These are phyloP conservation scores for Scaptomyza flava DNA, from an alignment of 2,888 invertebrate genomes.

Conservation along the genomic window DNA sequence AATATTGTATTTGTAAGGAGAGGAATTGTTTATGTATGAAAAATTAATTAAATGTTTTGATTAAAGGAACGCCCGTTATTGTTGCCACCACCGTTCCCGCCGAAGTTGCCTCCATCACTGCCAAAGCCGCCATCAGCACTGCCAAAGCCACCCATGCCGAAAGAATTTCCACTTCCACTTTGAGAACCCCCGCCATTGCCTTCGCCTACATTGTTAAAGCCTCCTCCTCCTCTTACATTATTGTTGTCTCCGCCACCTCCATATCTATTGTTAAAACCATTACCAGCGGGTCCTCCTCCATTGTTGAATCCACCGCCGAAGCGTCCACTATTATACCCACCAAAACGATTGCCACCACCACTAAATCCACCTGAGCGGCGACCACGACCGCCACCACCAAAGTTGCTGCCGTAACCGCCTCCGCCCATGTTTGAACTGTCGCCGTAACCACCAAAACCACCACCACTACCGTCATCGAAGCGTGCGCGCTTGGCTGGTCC, in stretches of 20 bases:
- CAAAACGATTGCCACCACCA: neutral
- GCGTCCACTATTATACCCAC: constrained; percentile 8
- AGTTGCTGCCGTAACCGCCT: neutral
- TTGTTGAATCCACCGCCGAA: constrained; percentile 1
- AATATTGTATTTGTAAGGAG: neutral
- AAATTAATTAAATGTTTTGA: constrained; percentile 5
- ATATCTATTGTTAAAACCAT: constrained; percentile 1
- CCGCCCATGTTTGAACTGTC: neutral
- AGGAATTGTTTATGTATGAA: neutral
- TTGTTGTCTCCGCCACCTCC: constrained; percentile 4
- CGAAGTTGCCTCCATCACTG: neutral
- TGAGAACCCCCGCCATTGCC: constrained; percentile 25
- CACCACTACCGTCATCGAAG: constrained; percentile 44
- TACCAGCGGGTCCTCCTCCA: constrained; percentile 4
- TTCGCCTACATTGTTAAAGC: constrained; percentile 10
- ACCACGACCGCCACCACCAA: neutral
- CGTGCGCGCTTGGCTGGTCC: constrained; percentile 65
- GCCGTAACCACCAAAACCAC: neutral
- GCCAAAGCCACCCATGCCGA: neutral
- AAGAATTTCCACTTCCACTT: constrained; percentile 1
- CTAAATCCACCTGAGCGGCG: neutral
- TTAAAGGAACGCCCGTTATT: neutral
- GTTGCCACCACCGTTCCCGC: neutral
- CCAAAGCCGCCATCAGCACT: neutral
- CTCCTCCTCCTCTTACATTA: neutral